phyloP scores from a whole-genome alignment of 2,113 vertebrate genomes.

The Pelmatolapia mariae region DNA sequence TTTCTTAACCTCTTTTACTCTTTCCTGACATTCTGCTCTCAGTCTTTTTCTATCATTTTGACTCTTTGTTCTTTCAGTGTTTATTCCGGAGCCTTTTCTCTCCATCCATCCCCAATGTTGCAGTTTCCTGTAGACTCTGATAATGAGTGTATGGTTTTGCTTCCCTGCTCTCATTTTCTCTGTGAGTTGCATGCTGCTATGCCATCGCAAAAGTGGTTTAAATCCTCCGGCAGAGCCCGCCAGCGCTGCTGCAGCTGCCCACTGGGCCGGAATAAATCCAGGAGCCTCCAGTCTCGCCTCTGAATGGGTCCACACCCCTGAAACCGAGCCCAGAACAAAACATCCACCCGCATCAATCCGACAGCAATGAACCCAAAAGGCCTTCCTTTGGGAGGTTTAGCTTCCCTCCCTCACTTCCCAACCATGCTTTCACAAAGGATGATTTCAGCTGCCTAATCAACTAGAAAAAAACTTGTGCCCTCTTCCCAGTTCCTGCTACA shows the following conservation, averaged over 20 bases:
- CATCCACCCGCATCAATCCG: constrained; percentile 16
- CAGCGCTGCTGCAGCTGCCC: constrained; percentile 31
- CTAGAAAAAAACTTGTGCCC: constrained; percentile 43
- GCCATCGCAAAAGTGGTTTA: constrained; percentile 15
- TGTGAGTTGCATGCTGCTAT: constrained; percentile 12
- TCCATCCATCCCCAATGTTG: neutral
- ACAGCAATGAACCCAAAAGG: constrained; percentile 49
- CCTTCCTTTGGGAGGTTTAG: constrained; percentile 42
- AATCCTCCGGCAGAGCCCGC: constrained; percentile 35
- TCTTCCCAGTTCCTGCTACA: constrained; percentile 28
- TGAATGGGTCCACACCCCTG: constrained; percentile 44
- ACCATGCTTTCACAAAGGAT: constrained; percentile 47
- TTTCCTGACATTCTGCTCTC: neutral
- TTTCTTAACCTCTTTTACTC: neutral
- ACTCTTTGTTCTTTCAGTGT: neutral
- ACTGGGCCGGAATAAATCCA: constrained; percentile 59
- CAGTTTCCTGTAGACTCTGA: constrained; percentile 28
- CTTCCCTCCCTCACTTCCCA: constrained; percentile 10
- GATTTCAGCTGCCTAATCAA: constrained; percentile 64
- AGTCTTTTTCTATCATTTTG: neutral
- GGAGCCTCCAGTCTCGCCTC: constrained; percentile 41
- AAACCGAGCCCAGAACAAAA: constrained; percentile 51
- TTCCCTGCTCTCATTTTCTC: constrained; percentile 32
- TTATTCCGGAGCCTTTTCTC: neutral
- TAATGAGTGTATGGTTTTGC: constrained; percentile 42